Base-by-base conservation (phyloP, 1,140 invertebrate genomes). In the Drosophila albomicans region DNA sequence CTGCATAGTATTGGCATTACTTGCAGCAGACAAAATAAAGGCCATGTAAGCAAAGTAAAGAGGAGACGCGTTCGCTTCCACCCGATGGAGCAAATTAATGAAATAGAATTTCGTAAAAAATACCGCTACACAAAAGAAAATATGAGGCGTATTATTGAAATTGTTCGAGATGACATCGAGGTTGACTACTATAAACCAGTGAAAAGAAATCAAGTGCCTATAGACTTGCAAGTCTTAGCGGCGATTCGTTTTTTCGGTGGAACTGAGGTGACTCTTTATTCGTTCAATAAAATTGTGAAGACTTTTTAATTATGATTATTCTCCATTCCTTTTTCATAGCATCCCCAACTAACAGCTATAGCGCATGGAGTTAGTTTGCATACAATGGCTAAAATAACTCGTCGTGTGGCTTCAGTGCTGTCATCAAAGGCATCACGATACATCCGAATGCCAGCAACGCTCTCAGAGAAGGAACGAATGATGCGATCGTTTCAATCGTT, bases 81-180 rank as follows among this genome's bases (percentile, higher is more conserved):
- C 51, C 89, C 89, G 8, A 16, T 91, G 1, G 68, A 61, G 2
- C 77, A 91, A 64, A 59, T 91, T 4, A 82, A 86, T 41, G 89
- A 91, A 74, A 61, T 71, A 11, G 71, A 91, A 41, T 91, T 91
- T 51, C 72, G 85, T 10, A 48, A 61, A 10, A 91, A 86, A 56
- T 91, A 91, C 59, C 75, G 89, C 28, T 91, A 81, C 48, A 84
- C 76, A 1, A 91, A 91, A 52, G 89, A 91, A 59, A 91, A 87
- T 48, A 46, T 91, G 41, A 75, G 80, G 0, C 73, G 80, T 10
- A 81, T 91, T 48, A 82, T 91, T 51, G 89, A 91, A 78, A 84
- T 91, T 48, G 69, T 91, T 3, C 82, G 82, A 7, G 89, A 91
- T 61, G 89, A 91, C 20, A 72, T 91, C 5, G 89, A 91, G 76